These are phyloP conservation scores for Myodes glareolus DNA, from an alignment of 2,113 vertebrate genomes.

Conservation along the genomic window DNA sequence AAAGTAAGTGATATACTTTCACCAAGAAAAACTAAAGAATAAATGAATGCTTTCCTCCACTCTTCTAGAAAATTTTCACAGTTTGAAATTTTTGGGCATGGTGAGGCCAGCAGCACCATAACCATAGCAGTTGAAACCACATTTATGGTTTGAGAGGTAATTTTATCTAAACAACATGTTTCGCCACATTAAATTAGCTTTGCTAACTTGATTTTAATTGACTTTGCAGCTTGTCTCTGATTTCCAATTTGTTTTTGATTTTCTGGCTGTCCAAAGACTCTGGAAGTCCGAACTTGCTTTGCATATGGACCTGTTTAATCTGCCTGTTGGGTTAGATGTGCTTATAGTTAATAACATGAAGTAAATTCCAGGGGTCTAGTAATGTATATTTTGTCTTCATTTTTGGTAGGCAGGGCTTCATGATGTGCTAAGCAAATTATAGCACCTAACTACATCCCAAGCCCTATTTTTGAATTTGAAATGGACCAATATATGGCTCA, in stretches of 20 bases:
- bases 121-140: not conserved
- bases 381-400: not conserved
- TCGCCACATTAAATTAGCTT: conserved; percentile 63
- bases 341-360: not conserved
- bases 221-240: conserved; percentile 43
- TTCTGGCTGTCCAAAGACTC: conserved; percentile 36
- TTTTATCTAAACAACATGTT: conserved; percentile 61
- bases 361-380: not conserved
- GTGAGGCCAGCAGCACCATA: not conserved
- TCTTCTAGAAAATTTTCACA: not conserved
- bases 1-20: not conserved
- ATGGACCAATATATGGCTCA: not conserved
- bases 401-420: not conserved
- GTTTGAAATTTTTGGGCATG: not conserved
- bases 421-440: not conserved
- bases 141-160: conserved; percentile 37
- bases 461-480: not conserved
- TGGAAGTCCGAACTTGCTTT: not conserved
- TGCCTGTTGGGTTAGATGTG: not conserved
- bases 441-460: not conserved
- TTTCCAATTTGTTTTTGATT: conserved; percentile 65
- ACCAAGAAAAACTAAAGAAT: not conserved
- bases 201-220: conserved; percentile 69
- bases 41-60: not conserved
- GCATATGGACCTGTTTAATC: not conserved